These are phyloP conservation scores for Parazoanthus swiftii DNA, from an alignment of 92 coral and sea anemone genomes.

Conservation along the genomic window DNA sequence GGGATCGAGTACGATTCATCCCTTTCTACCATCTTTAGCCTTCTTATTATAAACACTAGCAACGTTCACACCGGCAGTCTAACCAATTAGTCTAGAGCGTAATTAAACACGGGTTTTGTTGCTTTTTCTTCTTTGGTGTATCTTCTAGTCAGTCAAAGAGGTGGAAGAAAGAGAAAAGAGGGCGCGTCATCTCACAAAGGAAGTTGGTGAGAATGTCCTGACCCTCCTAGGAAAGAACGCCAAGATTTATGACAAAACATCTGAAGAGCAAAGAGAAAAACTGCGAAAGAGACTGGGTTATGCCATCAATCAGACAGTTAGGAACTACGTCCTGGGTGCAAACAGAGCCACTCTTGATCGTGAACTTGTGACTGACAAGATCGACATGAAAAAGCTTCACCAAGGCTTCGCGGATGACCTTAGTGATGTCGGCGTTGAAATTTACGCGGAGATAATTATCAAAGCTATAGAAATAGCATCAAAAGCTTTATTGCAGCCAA, in stretches of 20 bases:
- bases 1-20: no score
- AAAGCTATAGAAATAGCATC: neutral
- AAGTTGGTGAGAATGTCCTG: neutral
- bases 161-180: neutral
- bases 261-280: neutral
- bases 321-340: conserved; percentile 2
- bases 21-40: no score
- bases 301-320: conserved; percentile 7
- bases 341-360: neutral
- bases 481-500: no score
- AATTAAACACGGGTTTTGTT: neutral
- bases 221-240: neutral
- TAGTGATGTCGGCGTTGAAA: neutral
- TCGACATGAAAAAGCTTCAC: neutral
- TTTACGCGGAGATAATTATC: neutral
- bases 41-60: no score
- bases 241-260: neutral
- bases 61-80: no score
- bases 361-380: neutral
- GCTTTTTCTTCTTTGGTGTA: neutral
- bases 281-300: neutral
- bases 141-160: neutral
- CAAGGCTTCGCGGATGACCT: neutral
- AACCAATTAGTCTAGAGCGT: no score
- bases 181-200: neutral